A percentile compares a stretch with the other conserved stretches of the same genome.
These are phyloP conservation scores for Thysanoteuthis rhombus DNA, from an alignment of 2,888 invertebrate genomes.

Conservation along the genomic window DNA sequence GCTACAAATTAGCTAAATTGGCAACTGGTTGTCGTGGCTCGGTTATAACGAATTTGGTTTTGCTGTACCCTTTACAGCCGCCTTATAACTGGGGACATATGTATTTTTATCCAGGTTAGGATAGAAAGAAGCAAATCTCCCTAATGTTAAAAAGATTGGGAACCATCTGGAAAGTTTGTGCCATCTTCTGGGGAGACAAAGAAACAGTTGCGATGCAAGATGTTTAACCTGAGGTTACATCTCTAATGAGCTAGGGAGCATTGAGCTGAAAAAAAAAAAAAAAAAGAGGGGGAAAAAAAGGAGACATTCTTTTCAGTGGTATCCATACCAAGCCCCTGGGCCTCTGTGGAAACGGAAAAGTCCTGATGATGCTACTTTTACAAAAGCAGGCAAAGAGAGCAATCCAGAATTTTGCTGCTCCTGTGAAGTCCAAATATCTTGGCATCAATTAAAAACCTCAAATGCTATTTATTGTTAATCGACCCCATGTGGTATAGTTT, in stretches of 20 bases:
- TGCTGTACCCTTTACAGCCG: too few species aligned
- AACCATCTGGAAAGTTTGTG: background rate
- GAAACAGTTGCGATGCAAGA: background rate
- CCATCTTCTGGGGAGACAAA: background rate
- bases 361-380: background rate
- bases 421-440: background rate
- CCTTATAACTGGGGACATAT: too few species aligned
- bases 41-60: too few species aligned
- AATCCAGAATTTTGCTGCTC: background rate
- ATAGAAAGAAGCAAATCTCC: background rate
- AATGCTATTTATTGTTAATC: background rate
- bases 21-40: too few species aligned
- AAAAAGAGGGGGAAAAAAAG: too few species aligned
- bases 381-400: background rate
- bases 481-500: background rate
- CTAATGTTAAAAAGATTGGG: background rate
- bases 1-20: too few species aligned
- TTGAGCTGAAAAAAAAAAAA: background rate
- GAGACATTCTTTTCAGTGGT: background rate
- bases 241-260: background rate
- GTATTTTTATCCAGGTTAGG: background rate
- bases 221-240: background rate
- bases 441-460: slow-evolving; percentile 12
- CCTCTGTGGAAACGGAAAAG: background rate
- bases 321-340: background rate